Conservation (phyloP, 2,113 vertebrate species). For the Octodon degus region DNA sequence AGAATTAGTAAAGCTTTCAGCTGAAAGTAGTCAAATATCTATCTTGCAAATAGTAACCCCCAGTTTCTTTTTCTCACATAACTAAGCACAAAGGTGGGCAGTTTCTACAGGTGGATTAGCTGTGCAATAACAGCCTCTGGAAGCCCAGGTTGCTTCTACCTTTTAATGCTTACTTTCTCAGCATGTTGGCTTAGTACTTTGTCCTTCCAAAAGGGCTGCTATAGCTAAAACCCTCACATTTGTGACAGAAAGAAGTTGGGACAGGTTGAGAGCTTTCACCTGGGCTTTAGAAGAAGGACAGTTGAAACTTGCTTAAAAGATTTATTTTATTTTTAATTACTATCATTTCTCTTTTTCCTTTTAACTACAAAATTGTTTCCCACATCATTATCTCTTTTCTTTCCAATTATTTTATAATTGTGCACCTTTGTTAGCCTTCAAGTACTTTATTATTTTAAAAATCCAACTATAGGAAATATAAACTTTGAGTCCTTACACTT, state of each 20-base stretch:
- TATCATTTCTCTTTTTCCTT: constrained; percentile 32
- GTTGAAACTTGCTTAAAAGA: background rate
- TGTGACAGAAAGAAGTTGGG: constrained; percentile 26
- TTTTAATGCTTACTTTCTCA: background rate
- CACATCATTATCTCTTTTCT: background rate
- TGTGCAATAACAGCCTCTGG: background rate
- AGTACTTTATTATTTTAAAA: constrained; percentile 67
- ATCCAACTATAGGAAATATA: constrained; percentile 56
- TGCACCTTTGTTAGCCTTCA: constrained; percentile 55
- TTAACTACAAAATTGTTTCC: constrained; percentile 17
- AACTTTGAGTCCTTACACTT: constrained; percentile 62
- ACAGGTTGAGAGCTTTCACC: background rate
- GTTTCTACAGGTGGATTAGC: background rate
- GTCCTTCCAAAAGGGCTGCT: constrained; percentile 9
- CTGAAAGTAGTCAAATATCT: background rate
- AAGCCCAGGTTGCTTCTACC: background rate
- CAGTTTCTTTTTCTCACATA: constrained; percentile 28
- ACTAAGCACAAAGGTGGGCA: background rate
- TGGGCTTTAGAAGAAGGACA: constrained; percentile 34
- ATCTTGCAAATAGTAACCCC: background rate
- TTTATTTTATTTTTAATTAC: constrained; percentile 1
- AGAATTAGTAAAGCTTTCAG: background rate
- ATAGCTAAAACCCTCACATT: background rate
- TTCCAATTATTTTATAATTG: constrained; percentile 65
- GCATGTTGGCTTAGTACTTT: background rate